These are phyloP conservation scores for Nyctibius bracteatus DNA, from an alignment of 2,113 vertebrate genomes.

Conservation along the genomic window DNA sequence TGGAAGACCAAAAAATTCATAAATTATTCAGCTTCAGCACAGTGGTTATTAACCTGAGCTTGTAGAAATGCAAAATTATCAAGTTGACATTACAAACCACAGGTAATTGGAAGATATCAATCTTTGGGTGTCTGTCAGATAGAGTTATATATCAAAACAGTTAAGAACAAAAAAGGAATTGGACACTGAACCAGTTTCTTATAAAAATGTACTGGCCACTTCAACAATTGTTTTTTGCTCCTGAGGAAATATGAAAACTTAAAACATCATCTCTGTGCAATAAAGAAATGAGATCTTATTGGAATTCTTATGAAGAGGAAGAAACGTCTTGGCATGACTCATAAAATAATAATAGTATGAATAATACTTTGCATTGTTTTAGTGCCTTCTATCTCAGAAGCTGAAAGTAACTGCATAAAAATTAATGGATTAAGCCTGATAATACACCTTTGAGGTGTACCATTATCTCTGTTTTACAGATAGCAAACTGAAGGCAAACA, in stretches of 20 bases:
- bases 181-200: not conserved
- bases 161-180: not conserved
- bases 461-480: not conserved
- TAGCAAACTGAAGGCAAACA: not conserved
- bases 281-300: conserved; percentile 5
- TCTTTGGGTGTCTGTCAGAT: not conserved
- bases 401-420: conserved; percentile 29
- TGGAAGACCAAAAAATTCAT: not conserved
- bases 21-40: not conserved
- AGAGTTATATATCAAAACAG: not conserved
- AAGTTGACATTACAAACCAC: not conserved
- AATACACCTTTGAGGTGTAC: not conserved
- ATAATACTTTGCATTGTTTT: conserved; percentile 43
- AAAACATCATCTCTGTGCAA: not conserved
- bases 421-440: conserved; percentile 20
- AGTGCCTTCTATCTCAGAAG: not conserved
- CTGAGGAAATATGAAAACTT: not conserved
- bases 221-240: not conserved
- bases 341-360: conserved; percentile 51
- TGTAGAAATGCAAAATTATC: not conserved
- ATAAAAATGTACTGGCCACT: not conserved
- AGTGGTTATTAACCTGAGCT: not conserved
- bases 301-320: conserved; percentile 28
- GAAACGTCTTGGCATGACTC: conserved; percentile 21
- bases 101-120: conserved; percentile 13